Base-by-base conservation (phyloP, 2,113 vertebrate genomes). In the Malurus melanocephalus region DNA sequence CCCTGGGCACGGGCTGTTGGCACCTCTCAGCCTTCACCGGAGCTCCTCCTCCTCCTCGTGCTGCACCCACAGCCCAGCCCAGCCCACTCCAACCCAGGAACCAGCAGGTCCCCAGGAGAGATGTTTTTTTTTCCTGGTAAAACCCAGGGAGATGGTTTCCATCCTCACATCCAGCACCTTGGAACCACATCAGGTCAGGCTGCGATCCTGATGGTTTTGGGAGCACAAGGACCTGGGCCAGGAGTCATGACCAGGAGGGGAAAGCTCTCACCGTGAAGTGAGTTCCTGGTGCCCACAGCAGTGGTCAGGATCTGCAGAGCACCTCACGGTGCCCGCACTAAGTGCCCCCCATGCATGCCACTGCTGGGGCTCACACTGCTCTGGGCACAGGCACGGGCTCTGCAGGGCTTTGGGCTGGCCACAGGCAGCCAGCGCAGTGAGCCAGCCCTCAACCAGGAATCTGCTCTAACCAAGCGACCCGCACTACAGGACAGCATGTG, bases 191-290 rank as follows among this genome's bases (percentile, higher is more conserved):
- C 49, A 64, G 27, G n/a, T 9, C 4, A 1, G 38, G 48, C n/a
- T n/a, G 16, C 0, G 0, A 52, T 12, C 24, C 61, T 4, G 0
- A 57, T 1, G 5, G 51, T n/a, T 57, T 43, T 0, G 2, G 66
- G 57, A 67, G 7, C 66, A 45, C 38, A 45, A 52, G 15, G 10
- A 14, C 35, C 45, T 8, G 48, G 4, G 56, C 56, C 26, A 26
- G 56, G 17, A 66, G 30, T 5, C 3, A 0, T 17, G 66, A 32
- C 13, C 3, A 0, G 0, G 46, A 33, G 10, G 6, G 3, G 4
- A 69, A 33, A 40, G 48, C 21, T 48, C 43, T 24, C 5, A 3
- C 55, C 2, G 2, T 1, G 1, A 23, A 51, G 13, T 7, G n/a
- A 53, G 17, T 4, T 59, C 35, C 57, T 5, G 3, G 7, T 23